Percentiles rank a stretch among this genome's conserved stretches.
Conservation (phyloP, 2,888 invertebrate species). For the Coremacera marginata region DNA sequence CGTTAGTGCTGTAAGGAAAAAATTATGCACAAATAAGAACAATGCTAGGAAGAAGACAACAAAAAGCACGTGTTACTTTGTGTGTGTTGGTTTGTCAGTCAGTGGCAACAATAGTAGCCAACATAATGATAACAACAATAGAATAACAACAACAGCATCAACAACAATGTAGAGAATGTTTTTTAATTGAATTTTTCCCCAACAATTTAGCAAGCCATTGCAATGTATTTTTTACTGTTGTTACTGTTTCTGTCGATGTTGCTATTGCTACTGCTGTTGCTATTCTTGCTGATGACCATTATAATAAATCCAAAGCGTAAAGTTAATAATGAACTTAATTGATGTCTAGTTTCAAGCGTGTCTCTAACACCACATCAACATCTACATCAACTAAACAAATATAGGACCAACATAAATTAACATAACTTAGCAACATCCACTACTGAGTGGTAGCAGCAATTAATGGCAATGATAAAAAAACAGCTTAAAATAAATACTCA, state of each 20-base stretch:
- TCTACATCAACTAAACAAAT: constrained; percentile 4
- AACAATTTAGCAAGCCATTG: constrained; percentile 42
- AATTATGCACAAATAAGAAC: not conserved
- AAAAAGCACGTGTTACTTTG: not conserved
- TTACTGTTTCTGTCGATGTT: not conserved
- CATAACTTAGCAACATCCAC: not conserved
- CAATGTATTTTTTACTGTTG: constrained; percentile 5
- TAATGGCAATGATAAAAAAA: not conserved
- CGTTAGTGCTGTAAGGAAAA: constrained; percentile 9
- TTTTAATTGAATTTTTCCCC: constrained; percentile 63
- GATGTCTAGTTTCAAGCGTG: not conserved
- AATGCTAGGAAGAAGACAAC: not conserved
- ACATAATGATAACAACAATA: constrained; percentile 10
- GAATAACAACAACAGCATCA: constrained; percentile 14
- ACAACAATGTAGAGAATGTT: constrained; percentile 44
- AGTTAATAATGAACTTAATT: constrained; percentile 19
- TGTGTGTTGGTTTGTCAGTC: not conserved
- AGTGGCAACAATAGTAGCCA: constrained; percentile 14
- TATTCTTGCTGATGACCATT: not conserved
- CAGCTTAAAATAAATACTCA: not conserved
- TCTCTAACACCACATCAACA: not conserved
- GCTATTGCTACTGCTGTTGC: not conserved
- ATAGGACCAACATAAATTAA: not conserved
- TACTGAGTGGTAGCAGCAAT: not conserved
- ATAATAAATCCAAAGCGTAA: not conserved